A percentile compares a stretch with the other conserved stretches of the same genome.
phyloP scores from a whole-genome alignment of 2,113 vertebrate genomes.

The Phrynocephalus versicolor region DNA sequence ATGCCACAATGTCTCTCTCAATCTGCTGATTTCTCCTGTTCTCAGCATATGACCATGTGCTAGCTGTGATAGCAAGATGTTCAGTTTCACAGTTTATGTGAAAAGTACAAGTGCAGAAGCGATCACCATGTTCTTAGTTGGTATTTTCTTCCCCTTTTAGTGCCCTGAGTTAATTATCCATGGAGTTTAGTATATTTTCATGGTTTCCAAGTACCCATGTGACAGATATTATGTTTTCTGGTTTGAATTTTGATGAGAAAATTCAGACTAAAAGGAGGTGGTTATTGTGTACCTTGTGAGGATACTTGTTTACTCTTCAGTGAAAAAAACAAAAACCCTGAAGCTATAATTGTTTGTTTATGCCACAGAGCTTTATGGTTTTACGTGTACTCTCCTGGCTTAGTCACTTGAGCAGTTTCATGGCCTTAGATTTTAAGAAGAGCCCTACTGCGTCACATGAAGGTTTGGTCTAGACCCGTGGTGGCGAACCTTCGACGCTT shows the following conservation, averaged over 20 bases:
- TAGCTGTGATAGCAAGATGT: background rate
- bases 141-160: background rate
- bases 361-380: background rate
- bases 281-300: background rate
- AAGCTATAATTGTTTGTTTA: background rate
- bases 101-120: background rate
- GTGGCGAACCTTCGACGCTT: too few species aligned
- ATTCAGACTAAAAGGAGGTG: background rate
- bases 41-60: background rate
- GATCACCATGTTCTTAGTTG: conserved; percentile 11
- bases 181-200: background rate
- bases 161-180: background rate
- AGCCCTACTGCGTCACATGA: background rate
- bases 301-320: too few species aligned
- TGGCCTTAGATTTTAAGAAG: background rate
- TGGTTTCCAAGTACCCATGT: conserved; percentile 12
- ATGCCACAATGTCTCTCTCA: background rate
- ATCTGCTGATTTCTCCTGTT: background rate
- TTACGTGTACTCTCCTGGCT: background rate
- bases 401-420: background rate
- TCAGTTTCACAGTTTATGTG: conserved; percentile 10
- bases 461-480: background rate
- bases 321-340: too few species aligned
- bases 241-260: background rate
- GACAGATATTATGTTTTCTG: background rate